Conservation (phyloP, 1,140 invertebrate genomes). For the Hylaeus volcanicus region DNA sequence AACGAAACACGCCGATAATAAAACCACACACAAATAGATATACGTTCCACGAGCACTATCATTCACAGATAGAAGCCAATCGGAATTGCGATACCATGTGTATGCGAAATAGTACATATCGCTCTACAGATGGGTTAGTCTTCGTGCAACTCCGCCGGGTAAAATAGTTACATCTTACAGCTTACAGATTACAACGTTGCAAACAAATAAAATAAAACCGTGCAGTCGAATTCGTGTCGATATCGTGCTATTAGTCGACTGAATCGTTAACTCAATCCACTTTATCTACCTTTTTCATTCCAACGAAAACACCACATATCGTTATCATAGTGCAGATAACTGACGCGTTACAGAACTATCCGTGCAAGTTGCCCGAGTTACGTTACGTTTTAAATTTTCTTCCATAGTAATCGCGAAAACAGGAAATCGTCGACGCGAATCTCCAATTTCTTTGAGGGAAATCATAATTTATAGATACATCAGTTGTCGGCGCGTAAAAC, state of each 20-base stretch:
- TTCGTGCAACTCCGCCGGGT: too few relatives aligned
- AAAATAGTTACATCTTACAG: not conserved
- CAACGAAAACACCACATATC: slow-evolving; percentile 14
- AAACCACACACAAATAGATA: not conserved
- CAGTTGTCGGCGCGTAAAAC: not conserved
- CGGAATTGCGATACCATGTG: not conserved
- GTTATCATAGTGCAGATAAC: slow-evolving; percentile 50
- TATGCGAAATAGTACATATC: not conserved
- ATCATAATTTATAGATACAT: too few relatives aligned
- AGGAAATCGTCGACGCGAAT: too few relatives aligned
- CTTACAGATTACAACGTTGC: too few relatives aligned
- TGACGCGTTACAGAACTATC: not conserved
- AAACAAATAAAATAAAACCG: too few relatives aligned
- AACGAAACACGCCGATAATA: slow-evolving; percentile 14
- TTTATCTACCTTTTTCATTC: not conserved
- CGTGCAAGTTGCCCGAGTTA: slow-evolving; percentile 9
- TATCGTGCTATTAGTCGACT: not conserved
- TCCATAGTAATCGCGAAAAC: not conserved
- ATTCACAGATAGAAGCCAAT: not conserved
- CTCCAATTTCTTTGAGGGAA: not conserved
- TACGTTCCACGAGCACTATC: not conserved
- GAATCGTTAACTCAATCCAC: not conserved
- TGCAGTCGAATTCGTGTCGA: not conserved
- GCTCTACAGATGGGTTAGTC: not conserved
- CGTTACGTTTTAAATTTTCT: not conserved